These are phyloP conservation scores for Echinops telfairi DNA, from an alignment of 2,113 vertebrate genomes.

Conservation along the genomic window DNA sequence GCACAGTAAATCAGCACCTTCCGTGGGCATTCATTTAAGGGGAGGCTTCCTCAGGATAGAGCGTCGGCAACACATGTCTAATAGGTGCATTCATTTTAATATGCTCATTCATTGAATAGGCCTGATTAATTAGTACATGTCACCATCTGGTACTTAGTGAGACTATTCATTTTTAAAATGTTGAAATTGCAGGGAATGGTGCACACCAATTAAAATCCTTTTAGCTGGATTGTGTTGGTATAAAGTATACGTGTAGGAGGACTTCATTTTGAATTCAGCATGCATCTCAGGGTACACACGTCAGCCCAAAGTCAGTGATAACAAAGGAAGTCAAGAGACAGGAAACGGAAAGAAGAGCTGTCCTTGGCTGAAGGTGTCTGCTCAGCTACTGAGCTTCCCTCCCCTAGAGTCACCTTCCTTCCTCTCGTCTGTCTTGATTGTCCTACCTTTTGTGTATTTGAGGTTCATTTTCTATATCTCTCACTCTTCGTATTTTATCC, in stretches of 20 bases:
- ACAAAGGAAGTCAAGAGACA: constrained; percentile 80
- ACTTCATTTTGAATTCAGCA: constrained; percentile 86
- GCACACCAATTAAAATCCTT: constrained; percentile 89
- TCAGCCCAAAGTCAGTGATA: constrained; percentile 85
- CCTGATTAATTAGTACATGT: constrained; percentile 89
- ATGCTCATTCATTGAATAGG: constrained; percentile 86
- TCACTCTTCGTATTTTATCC: constrained; percentile 18
- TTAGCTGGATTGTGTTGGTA: constrained; percentile 89
- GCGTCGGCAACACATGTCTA: constrained; percentile 82
- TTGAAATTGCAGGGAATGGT: constrained; percentile 90
- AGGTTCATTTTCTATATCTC: not conserved
- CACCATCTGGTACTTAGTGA: constrained; percentile 89
- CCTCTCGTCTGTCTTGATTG: not conserved
- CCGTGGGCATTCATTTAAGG: constrained; percentile 37
- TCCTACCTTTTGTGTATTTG: constrained; percentile 41
- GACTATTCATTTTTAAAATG: constrained; percentile 90
- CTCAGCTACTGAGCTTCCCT: not conserved
- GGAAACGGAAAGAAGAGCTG: constrained; percentile 65
- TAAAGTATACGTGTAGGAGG: constrained; percentile 86
- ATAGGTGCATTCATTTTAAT: constrained; percentile 88
- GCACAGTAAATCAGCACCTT: constrained; percentile 67
- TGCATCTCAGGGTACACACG: constrained; percentile 78
- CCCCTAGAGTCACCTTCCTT: not conserved
- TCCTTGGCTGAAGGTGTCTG: constrained; percentile 34
- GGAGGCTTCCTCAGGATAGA: constrained; percentile 69